These are phyloP conservation scores for Dysmachus trigonus DNA, from an alignment of 2,888 invertebrate species.

Conservation along the genomic window DNA sequence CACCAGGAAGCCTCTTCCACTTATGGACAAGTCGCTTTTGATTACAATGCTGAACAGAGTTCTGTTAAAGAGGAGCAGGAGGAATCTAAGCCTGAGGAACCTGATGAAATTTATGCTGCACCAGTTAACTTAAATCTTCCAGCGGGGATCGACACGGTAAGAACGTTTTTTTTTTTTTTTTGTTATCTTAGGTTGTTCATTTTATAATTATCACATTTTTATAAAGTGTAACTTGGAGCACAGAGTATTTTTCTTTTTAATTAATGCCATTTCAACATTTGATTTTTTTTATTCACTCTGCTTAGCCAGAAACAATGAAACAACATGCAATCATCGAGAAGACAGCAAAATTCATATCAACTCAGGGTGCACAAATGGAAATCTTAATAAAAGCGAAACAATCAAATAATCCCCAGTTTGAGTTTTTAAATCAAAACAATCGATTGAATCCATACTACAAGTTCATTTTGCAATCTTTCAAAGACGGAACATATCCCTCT, in stretches of 20 bases:
- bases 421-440: constrained; percentile 89
- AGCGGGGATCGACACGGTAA: constrained; percentile 75
- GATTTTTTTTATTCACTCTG: constrained; percentile 53
- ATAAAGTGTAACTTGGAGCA: no score
- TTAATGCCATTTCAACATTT: neutral
- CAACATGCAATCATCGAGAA: constrained; percentile 94
- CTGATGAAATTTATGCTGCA: constrained; percentile 79
- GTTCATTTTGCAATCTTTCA: constrained; percentile 75
- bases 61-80: constrained; percentile 61
- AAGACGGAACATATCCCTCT: constrained; percentile 70
- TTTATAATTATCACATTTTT: no score
- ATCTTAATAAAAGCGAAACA: constrained; percentile 98
- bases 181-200: neutral
- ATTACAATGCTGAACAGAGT: constrained; percentile 72
- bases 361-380: constrained; percentile 97
- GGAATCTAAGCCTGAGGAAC: constrained; percentile 71
- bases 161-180: constrained; percentile 53
- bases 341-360: constrained; percentile 87
- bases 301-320: constrained; percentile 87
- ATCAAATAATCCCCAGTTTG: constrained; percentile 89
- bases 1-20: constrained; percentile 71
- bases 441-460: constrained; percentile 89
- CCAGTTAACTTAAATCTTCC: constrained; percentile 81
- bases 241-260: no score
- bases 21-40: constrained; percentile 81